Base-by-base conservation (phyloP, 2,113 vertebrate species). In the Bujurquina vittata region DNA sequence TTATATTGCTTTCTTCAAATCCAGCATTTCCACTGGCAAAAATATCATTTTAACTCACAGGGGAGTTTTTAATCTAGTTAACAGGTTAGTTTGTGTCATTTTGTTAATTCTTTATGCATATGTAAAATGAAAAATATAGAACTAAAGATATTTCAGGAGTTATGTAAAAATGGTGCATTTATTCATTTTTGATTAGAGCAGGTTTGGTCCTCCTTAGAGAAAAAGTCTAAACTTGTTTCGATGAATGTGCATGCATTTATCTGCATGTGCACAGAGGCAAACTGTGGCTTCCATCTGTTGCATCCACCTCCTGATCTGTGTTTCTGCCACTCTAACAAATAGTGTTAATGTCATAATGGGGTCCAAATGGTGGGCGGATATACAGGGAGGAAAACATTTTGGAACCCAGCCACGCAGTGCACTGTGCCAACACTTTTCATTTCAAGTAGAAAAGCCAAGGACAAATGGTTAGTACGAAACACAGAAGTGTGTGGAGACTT, bases 281-380 rank as follows among this genome's bases (percentile, higher is more conserved):
- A 49, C 46, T 54, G 33, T 54, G 67, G 67, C 67, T 72, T 72
- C 46, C 46, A 54, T 54, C 67, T 72, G 67, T 72, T 72, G 67
- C 67, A 72, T 72, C 67, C 67, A 33, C 46, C 26, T 54, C 67
- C 67, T 54, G 46, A 9, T 54, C 67, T 52, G 46, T 72, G 46
- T 63, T 81, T 49, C 61, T 54, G 40, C 62, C 74, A 60, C 56
- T 73, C 7, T 9, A 79, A 63, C 59, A 78, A 81, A 81, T 33
- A 63, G 73, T 69, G 80, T 79, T 86, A 84, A 90, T 84, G 31
- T 86, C 37, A 77, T 86, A 88, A 90, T 84, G 57, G 79, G 79
- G 59, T 54, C 63, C 63, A 43, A 80, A 61, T 56, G 55, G 15
- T 69, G 37, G 74, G 67, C 54, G 67, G 67, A 33, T 54, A 26